Percentiles rank a stretch among this genome's conserved stretches.
These are phyloP conservation scores for Trichogramma dendrolimi DNA, from an alignment of 2,888 invertebrate species.

Conservation along the genomic window DNA sequence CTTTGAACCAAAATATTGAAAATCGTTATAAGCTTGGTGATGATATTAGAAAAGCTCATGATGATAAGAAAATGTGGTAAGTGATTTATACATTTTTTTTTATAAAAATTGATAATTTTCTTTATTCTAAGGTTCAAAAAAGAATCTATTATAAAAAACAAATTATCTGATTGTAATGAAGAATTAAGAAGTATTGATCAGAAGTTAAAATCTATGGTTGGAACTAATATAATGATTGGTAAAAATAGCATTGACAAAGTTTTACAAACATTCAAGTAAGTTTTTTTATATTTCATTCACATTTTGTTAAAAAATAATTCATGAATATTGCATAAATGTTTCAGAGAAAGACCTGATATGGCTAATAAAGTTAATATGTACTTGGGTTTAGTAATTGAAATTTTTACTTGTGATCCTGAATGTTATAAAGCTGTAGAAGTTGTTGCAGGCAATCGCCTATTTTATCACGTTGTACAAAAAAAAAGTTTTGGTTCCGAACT, in stretches of 20 bases:
- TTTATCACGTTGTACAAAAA: constrained; percentile 97
- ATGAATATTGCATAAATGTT: constrained; percentile 7
- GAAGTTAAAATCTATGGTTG: constrained; percentile 87
- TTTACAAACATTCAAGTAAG: constrained; percentile 73
- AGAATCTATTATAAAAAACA: constrained; percentile 55
- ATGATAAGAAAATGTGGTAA: constrained; percentile 75
- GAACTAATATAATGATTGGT: constrained; percentile 93
- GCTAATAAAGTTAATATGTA: constrained; percentile 56
- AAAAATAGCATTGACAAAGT: constrained; percentile 94
- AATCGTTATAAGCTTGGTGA: constrained; percentile 93
- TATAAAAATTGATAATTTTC: not conserved
- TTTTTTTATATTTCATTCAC: not conserved
- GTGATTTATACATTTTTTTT: constrained; percentile 40
- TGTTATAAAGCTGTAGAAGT: constrained; percentile 98
- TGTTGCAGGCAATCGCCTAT: constrained; percentile 79
- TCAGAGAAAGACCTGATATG: constrained; percentile 44
- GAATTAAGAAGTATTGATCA: constrained; percentile 93
- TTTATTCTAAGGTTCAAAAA: too few relatives aligned
- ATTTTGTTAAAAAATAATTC: not conserved
- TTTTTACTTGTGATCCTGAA: constrained; percentile 92
- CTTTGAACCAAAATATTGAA: constrained; percentile 92
- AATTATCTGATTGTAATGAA: constrained; percentile 84
- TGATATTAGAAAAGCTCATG: constrained; percentile 86
- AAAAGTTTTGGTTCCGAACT: constrained; percentile 96
- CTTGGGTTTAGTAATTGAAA: constrained; percentile 93